Evolutionary conservation across 2,888 invertebrate genomes (phyloP).

Genomic region (Caenorhabditis macrosperma): DNA sequence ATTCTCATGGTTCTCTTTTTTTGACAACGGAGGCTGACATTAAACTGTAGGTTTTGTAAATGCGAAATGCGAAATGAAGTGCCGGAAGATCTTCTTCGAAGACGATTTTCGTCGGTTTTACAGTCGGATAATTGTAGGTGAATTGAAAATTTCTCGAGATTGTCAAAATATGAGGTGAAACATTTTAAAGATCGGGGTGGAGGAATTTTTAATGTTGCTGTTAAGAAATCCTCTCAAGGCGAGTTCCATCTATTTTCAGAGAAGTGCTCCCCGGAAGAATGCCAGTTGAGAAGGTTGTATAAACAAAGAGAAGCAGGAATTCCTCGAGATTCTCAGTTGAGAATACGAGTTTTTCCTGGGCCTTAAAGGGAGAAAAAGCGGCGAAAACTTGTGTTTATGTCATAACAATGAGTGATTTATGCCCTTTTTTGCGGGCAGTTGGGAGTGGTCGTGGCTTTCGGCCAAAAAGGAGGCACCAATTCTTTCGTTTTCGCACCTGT

Average conservation of each 20-base stretch:
- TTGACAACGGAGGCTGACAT: neutral
- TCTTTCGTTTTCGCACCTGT: constrained; percentile 28
- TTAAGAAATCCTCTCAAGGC: no score
- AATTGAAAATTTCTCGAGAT: neutral
- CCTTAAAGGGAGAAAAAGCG: neutral
- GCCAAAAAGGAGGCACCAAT: neutral
- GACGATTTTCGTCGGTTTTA: neutral
- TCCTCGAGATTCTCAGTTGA: no score
- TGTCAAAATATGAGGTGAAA: neutral
- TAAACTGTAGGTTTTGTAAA: no score
- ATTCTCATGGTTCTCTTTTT: neutral
- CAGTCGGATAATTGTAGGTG: neutral
- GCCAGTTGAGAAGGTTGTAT: no score
- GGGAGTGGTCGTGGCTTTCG: neutral
- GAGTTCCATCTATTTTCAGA: no score
- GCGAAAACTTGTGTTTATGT: constrained; percentile 23
- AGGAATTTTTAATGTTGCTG: no score
- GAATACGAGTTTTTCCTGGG: constrained; percentile 3
- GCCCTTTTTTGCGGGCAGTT: constrained; percentile 40
- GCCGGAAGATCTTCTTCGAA: neutral
- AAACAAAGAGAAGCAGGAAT: no score
- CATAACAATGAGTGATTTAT: constrained; percentile 56
- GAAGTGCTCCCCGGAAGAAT: no score
- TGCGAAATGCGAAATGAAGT: no score
- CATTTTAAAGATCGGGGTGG: neutral